A percentile compares a stretch with the other conserved stretches of the same genome.
These are phyloP conservation scores for Hoplostethus mediterraneus DNA, from an alignment of 2,797 vertebrate genomes.

Conservation along the genomic window DNA sequence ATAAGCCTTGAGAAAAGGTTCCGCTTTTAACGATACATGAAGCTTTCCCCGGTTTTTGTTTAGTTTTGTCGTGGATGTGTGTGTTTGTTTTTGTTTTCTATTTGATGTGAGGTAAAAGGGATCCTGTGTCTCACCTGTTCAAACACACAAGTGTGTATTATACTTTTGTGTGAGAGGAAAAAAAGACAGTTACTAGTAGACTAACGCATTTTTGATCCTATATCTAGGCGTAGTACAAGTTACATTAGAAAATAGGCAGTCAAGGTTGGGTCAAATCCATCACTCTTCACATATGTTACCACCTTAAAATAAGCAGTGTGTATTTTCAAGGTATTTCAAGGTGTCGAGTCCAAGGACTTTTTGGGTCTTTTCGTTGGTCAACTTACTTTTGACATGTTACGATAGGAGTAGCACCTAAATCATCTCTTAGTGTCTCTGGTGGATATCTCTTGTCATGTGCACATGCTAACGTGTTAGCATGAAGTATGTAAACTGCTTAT, in stretches of 20 bases:
- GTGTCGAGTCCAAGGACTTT: no score
- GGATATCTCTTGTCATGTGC: no score
- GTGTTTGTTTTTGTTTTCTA: background rate
- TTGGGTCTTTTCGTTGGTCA: no score
- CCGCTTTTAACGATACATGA: slow-evolving; percentile 37
- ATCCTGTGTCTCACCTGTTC: background rate
- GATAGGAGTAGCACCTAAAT: no score
- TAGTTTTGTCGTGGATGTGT: background rate
- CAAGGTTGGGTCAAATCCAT: background rate
- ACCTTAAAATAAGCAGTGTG: background rate
- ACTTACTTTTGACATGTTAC: no score
- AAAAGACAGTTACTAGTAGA: background rate
- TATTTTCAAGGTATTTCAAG: background rate
- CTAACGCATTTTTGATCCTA: background rate
- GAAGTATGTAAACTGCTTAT: no score
- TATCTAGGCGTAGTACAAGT: background rate
- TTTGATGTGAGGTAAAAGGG: slow-evolving; percentile 12
- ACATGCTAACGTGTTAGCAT: no score
- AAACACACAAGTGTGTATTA: background rate
- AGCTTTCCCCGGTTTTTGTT: background rate
- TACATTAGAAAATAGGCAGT: background rate
- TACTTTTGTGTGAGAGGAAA: background rate
- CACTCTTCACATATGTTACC: background rate
- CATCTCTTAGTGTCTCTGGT: no score
- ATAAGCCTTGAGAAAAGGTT: slow-evolving; percentile 61